These are phyloP conservation scores for Caenorhabditis doughertyi DNA, from an alignment of 2,888 invertebrate species.

Conservation along the genomic window DNA sequence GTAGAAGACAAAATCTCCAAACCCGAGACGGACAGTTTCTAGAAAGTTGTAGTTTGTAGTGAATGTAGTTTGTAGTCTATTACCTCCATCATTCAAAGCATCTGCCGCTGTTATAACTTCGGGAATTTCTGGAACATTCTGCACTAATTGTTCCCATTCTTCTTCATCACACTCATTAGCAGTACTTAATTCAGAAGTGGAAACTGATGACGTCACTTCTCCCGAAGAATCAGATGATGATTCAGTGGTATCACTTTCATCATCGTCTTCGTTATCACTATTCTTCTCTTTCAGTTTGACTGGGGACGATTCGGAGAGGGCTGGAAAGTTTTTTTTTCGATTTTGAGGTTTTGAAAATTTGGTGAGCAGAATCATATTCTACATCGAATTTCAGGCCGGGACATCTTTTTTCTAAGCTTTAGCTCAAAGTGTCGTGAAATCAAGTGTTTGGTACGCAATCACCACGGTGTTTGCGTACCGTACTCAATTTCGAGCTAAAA, in stretches of 20 bases:
- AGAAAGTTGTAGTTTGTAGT: slow-evolving; percentile 47
- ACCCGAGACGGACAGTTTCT: slow-evolving; percentile 76
- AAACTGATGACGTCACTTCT: not conserved
- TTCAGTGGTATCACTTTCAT: slow-evolving; percentile 23
- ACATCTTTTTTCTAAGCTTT: not conserved
- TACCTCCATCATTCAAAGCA: slow-evolving; percentile 68
- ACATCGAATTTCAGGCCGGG: not conserved
- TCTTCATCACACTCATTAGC: slow-evolving; percentile 35
- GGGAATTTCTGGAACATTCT: not conserved
- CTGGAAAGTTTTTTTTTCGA: slow-evolving; percentile 12
- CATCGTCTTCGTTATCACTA: slow-evolving; percentile 28
- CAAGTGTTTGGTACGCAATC: not conserved
- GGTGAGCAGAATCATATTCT: not conserved
- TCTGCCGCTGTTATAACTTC: slow-evolving; percentile 64
- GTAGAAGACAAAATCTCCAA: slow-evolving; percentile 81
- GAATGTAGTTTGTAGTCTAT: not conserved
- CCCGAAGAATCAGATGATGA: not conserved
- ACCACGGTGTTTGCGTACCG: not conserved
- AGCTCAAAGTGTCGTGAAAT: not conserved
- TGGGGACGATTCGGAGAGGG: slow-evolving; percentile 9
- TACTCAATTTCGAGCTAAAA: not conserved
- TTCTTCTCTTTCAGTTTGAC: slow-evolving; percentile 26
- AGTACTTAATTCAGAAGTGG: slow-evolving; percentile 1
- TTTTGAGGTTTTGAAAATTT: not conserved
- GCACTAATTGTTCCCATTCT: slow-evolving; percentile 22